Evolutionary conservation across 2,113 vertebrate genomes (phyloP).

Genomic region (Vicugna pacos): DNA sequence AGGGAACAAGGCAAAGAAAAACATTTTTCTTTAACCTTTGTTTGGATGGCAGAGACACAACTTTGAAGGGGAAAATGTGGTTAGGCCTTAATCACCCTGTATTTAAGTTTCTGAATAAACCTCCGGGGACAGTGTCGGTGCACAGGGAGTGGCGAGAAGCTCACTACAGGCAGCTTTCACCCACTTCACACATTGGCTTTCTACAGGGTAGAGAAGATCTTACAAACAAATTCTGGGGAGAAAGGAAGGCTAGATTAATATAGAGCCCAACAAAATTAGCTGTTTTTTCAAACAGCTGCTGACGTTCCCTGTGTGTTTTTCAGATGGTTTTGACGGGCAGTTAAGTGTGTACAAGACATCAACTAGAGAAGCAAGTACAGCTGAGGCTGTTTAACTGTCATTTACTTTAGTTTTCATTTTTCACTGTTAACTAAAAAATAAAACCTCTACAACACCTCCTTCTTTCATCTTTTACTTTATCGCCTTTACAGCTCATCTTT

Average conservation of each 20-base stretch:
- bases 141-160: not conserved
- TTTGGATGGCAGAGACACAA: not conserved
- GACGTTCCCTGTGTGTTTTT: not conserved
- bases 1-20: not conserved
- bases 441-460: no score
- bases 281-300: not conserved
- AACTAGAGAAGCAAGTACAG: not conserved
- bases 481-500: not conserved
- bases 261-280: not conserved
- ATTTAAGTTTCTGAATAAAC: not conserved
- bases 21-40: no score
- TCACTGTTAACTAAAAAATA: not conserved
- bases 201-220: not conserved
- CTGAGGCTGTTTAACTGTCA: accelerated
- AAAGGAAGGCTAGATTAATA: not conserved
- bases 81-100: not conserved
- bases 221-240: not conserved
- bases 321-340: not conserved
- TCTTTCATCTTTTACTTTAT: not conserved
- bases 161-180: not conserved
- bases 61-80: not conserved
- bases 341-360: not conserved
- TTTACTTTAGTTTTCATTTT: not conserved
- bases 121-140: not conserved
- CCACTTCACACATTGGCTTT: not conserved